These are phyloP conservation scores for Formica exsecta DNA, from an alignment of 1,140 invertebrate species.

Conservation along the genomic window DNA sequence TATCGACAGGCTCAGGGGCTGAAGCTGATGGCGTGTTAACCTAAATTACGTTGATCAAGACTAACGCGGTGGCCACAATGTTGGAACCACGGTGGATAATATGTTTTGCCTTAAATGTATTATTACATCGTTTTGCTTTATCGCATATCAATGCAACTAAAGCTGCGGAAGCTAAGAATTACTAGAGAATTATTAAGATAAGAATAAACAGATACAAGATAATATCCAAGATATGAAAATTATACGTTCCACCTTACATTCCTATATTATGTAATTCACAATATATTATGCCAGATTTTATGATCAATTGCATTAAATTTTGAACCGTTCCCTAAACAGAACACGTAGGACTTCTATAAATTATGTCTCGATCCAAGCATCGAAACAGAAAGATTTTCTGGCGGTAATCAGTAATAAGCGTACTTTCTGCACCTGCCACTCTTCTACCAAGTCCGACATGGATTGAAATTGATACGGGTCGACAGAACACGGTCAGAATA, in stretches of 20 bases:
- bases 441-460: conserved; percentile 1
- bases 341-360: background rate
- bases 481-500: conserved; percentile 61
- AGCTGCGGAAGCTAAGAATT: background rate
- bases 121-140: conserved; percentile 21
- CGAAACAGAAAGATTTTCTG: conserved; percentile 25
- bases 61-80: conserved; percentile 30
- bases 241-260: background rate
- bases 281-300: conserved; percentile 20
- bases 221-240: background rate
- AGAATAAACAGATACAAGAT: background rate
- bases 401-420: conserved; percentile 28
- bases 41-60: conserved; percentile 59
- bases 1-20: conserved; percentile 39
- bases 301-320: conserved; percentile 9
- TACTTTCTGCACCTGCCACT: conserved; percentile 33
- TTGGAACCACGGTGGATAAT: conserved; percentile 25
- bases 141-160: background rate
- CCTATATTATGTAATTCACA: background rate
- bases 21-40: conserved; percentile 50
- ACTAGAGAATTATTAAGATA: background rate
- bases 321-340: background rate
- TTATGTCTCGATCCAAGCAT: background rate
- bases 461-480: conserved; percentile 74
- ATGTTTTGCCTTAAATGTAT: conserved; percentile 45